Conservation (phyloP, 2,113 vertebrate genomes). For the Equus quagga region DNA sequence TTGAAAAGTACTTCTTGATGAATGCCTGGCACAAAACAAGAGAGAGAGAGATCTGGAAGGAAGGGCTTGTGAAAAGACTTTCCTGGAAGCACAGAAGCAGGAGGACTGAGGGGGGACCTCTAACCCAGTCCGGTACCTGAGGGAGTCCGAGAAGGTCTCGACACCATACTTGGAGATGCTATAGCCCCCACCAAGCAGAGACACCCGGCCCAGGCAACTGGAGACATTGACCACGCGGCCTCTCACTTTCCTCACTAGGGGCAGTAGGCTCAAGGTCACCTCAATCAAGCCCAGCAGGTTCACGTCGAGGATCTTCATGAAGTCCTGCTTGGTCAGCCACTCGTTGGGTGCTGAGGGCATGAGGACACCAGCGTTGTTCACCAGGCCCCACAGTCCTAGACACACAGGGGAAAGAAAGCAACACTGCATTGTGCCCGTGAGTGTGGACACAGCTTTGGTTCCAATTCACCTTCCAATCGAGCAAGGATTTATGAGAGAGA, state of each 20-base stretch:
- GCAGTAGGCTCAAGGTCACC: constrained; percentile 87
- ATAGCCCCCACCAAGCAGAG: constrained; percentile 81
- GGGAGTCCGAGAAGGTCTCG: constrained; percentile 88
- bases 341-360: constrained; percentile 68
- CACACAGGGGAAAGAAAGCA: neutral
- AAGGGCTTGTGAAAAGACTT: too few relatives aligned
- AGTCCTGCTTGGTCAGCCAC: constrained; percentile 86
- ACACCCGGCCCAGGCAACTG: constrained; percentile 86
- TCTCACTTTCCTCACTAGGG: constrained; percentile 83
- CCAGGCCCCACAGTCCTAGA: constrained; percentile 91
- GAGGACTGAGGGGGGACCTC: neutral
- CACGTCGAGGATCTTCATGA: constrained; percentile 83
- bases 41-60: neutral
- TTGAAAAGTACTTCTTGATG: neutral
- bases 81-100: neutral
- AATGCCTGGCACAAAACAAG: neutral
- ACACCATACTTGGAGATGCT: constrained; percentile 86
- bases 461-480: neutral
- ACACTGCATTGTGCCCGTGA: neutral
- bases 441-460: too few relatives aligned
- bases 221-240: constrained; percentile 88
- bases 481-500: neutral
- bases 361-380: constrained; percentile 88
- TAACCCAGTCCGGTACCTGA: constrained; percentile 79
- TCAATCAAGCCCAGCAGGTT: constrained; percentile 88